Evolutionary conservation across 2,113 vertebrate genomes (phyloP).

Genomic region (Oreochromis tanganicae): DNA sequence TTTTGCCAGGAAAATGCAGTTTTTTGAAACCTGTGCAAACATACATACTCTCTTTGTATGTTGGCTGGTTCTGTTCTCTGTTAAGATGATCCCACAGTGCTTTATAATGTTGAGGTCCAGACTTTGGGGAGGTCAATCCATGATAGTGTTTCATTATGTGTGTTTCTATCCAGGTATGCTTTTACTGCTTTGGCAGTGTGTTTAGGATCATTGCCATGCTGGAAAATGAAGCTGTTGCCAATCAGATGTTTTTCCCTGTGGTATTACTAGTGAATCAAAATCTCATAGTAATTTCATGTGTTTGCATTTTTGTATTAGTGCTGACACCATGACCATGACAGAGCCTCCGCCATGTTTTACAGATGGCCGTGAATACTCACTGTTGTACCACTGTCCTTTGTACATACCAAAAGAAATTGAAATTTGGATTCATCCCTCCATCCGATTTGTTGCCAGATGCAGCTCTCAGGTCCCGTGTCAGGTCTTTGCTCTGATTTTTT

Average conservation of each 20-base stretch:
- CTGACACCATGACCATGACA: background rate
- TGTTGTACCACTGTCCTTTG: background rate
- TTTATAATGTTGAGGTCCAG: background rate
- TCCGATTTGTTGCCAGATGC: background rate
- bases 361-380: background rate
- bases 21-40: background rate
- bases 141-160: background rate
- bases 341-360: background rate
- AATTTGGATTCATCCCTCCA: background rate
- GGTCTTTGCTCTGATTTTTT: background rate
- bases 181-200: background rate
- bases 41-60: background rate
- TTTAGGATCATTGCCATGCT: background rate
- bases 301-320: background rate
- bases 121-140: background rate
- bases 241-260: background rate
- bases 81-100: background rate
- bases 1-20: rapidly evolving
- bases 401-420: background rate
- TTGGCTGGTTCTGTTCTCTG: background rate
- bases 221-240: background rate
- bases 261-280: background rate
- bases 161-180: background rate
- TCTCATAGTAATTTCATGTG: background rate
- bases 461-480: background rate